Conservation (phyloP, 2,888 invertebrate genomes). For the Pristionchus exspectatus region DNA sequence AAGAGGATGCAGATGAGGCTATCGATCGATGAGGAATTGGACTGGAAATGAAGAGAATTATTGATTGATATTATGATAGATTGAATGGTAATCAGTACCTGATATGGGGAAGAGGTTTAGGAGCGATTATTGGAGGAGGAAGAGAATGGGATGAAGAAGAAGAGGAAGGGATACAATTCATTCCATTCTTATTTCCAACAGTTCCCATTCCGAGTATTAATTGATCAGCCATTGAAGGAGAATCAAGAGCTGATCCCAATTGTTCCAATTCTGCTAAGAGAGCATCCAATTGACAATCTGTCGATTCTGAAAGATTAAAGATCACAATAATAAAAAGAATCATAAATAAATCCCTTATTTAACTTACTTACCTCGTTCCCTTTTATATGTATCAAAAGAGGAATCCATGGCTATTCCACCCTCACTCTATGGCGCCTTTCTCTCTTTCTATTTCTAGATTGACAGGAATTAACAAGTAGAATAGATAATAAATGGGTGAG, state of each 20-base stretch:
- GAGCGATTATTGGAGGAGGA: slow-evolving; percentile 14
- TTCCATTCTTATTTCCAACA: slow-evolving; percentile 85
- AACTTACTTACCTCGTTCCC: slow-evolving; percentile 34
- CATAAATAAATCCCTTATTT: neutral
- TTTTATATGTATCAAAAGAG: slow-evolving; percentile 27
- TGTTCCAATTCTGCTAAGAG: slow-evolving; percentile 96
- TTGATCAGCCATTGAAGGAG: slow-evolving; percentile 72
- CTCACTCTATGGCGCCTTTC: neutral
- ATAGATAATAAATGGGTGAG: neutral
- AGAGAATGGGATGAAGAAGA: slow-evolving; percentile 84
- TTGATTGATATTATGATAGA: neutral
- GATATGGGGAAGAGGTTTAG: slow-evolving; percentile 47
- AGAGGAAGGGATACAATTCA: slow-evolving; percentile 86
- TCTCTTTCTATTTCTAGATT: neutral
- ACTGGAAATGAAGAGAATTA: neutral
- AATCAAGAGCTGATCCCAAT: slow-evolving; percentile 85
- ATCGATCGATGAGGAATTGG: slow-evolving; percentile 14
- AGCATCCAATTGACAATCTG: slow-evolving; percentile 96
- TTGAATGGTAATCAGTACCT: neutral
- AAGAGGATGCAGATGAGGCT: slow-evolving; percentile 39
- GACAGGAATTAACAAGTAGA: neutral
- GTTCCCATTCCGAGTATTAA: slow-evolving; percentile 94
- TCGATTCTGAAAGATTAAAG: slow-evolving; percentile 85
- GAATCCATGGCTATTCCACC: slow-evolving; percentile 35
- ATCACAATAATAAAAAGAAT: neutral